A percentile compares a stretch with the other conserved stretches of the same genome.
phyloP scores from a whole-genome alignment of 64 coral and sea anemone species.

The Pocillopora verrucosa region DNA sequence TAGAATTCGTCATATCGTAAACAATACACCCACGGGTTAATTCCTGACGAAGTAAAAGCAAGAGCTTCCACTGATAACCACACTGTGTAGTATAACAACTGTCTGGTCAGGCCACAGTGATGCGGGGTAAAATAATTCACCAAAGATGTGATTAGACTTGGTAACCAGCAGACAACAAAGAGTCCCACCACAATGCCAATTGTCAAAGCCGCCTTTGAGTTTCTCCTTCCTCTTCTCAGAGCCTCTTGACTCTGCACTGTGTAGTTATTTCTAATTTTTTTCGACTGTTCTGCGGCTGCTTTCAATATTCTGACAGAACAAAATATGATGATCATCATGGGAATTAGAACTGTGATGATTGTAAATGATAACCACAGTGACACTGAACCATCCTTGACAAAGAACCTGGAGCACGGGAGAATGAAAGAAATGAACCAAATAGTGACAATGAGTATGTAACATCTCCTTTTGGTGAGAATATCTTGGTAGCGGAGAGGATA shows the following conservation, averaged over 20 bases:
- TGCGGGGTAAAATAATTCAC: conserved; percentile 6
- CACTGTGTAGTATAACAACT: background rate
- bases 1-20: conserved; percentile 2
- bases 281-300: background rate
- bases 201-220: background rate
- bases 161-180: background rate
- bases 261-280: background rate
- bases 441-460: background rate
- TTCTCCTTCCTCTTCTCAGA: background rate
- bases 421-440: background rate
- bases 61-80: background rate
- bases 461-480: conserved; percentile 1
- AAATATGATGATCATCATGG: background rate
- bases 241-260: background rate
- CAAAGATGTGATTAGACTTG: conserved; percentile 6
- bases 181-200: conserved; percentile 11
- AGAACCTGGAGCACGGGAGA: conserved; percentile 2
- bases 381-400: background rate
- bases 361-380: background rate
- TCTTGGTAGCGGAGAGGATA: conserved; percentile 6
- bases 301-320: background rate
- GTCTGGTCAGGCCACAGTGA: background rate
- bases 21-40: conserved; percentile 16
- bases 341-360: conserved; percentile 4
- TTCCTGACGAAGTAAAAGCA: conserved; percentile 7